Conservation (phyloP, 2,113 vertebrate genomes). For the Okapia johnstoni region DNA sequence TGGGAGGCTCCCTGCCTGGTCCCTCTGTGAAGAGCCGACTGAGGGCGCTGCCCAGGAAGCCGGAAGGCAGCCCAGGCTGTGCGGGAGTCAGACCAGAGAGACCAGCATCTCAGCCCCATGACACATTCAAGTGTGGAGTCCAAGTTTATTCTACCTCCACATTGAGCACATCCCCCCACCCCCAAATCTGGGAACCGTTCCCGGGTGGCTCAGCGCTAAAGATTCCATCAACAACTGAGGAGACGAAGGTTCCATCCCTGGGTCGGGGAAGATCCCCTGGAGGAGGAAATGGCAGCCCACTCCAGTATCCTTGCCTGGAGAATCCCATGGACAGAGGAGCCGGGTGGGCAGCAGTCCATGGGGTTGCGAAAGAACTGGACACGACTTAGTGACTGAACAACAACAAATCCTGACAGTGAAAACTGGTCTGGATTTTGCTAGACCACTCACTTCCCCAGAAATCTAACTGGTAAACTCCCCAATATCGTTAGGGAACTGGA, state of each 20-base stretch:
- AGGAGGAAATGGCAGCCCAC: not conserved
- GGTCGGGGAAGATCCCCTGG: not conserved
- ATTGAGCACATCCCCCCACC: rapidly evolving
- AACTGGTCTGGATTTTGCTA: not conserved
- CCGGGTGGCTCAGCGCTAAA: not conserved
- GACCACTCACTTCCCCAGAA: not conserved
- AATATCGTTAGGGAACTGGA: not conserved
- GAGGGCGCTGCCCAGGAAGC: not conserved
- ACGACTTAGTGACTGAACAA: not conserved
- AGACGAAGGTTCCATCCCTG: not conserved
- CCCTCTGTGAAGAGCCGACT: not conserved
- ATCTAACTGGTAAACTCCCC: not conserved
- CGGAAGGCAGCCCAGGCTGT: not conserved
- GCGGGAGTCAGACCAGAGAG: not conserved
- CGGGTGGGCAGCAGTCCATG: not conserved
- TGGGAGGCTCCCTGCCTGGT: not conserved
- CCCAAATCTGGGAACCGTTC: not conserved
- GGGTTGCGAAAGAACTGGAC: not conserved
- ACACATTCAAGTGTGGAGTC: not conserved
- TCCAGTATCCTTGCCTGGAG: not conserved
- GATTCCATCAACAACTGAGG: not conserved
- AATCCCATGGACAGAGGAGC: not conserved
- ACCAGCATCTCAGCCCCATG: not conserved
- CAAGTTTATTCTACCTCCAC: not conserved
- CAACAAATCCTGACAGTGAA: not conserved